Conservation (phyloP, 2,888 invertebrate genomes). For the Cotesia congregata region DNA sequence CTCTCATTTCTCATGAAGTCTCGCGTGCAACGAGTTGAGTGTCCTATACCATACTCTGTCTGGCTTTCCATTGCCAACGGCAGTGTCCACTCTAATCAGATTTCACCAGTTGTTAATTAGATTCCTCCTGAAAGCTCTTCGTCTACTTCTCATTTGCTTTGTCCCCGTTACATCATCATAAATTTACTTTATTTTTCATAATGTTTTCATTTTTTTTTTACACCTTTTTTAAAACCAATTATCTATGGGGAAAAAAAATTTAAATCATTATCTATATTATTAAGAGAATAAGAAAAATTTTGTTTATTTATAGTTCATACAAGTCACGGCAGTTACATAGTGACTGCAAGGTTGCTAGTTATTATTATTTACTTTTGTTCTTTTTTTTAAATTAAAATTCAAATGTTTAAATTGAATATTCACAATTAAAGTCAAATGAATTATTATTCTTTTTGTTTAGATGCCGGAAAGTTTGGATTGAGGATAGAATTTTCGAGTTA, state of each 20-base stretch:
- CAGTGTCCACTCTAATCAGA: conserved; percentile 28
- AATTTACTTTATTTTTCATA: conserved; percentile 6
- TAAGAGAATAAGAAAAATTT: neutral
- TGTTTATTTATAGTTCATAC: neutral
- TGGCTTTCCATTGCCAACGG: conserved; percentile 7
- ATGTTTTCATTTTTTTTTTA: neutral
- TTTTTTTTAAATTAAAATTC: too few relatives aligned
- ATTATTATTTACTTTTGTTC: too few relatives aligned
- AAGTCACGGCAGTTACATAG: too few relatives aligned
- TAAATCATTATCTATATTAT: neutral
- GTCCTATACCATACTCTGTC: too few relatives aligned
- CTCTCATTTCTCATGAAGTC: conserved; percentile 40
- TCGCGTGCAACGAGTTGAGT: conserved; percentile 30
- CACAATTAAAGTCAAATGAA: neutral
- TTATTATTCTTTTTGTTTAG: neutral
- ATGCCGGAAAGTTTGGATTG: neutral
- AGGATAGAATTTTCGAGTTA: conserved; percentile 1
- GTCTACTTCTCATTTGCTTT: neutral
- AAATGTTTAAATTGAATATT: neutral
- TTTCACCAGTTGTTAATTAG: conserved; percentile 34
- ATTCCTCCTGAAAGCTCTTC: conserved; percentile 20
- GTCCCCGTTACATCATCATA: neutral
- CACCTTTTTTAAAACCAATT: neutral
- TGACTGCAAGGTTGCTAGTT: too few relatives aligned
- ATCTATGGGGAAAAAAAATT: neutral